Evolutionary conservation across 1,140 invertebrate species (phyloP), one percentile per base, ranked within the genome.

Genomic region (Orchesella cincta): DNA sequence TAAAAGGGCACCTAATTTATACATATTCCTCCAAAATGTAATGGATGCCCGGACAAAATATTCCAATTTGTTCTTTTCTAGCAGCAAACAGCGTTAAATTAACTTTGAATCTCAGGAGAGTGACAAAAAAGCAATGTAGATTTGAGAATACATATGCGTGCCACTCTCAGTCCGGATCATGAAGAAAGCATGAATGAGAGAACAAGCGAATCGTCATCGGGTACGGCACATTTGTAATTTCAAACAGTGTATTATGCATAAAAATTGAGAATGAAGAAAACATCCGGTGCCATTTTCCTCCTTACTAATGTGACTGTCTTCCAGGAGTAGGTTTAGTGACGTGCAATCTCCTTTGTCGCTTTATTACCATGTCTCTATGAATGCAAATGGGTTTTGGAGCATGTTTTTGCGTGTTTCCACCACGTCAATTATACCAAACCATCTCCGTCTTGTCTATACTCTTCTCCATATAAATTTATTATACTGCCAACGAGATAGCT

Each of bases 81-180:
- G 31, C 31, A 78, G 79, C 74, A 80, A 74, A 80, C 51, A 73
- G 79, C 76, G 79, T 80, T 80, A 80, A 80, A 80, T 80, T 80
- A 80, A 78, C 74, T 78, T 31, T 52, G 51, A 29, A 67, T 78
- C 79, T 78, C 76, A 77, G 74, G 79, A 80, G 76, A 80, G 74
- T 33, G 62, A 14, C 26, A 67, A 67, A 8, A 67, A 67, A 29
- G 31, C 62, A 29, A 33, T 67, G 62, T 67, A 29, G 29, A 67
- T 67, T 26, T 46, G 39, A 46, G 39, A 20, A 46, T 8, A 8
- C 8, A 46, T 46, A 46, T n/a, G n/a, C n/a, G 39, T 20, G 39
- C 8, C 8, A 20, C 39, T 46, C 39, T 46, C 8, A 46, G 20
- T 46, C 20, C 26, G 26, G 62, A 67, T 67, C 62, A 67, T 67